Conservation (phyloP, 2,113 vertebrate genomes). For the Sinocyclocheilus grahami region DNA sequence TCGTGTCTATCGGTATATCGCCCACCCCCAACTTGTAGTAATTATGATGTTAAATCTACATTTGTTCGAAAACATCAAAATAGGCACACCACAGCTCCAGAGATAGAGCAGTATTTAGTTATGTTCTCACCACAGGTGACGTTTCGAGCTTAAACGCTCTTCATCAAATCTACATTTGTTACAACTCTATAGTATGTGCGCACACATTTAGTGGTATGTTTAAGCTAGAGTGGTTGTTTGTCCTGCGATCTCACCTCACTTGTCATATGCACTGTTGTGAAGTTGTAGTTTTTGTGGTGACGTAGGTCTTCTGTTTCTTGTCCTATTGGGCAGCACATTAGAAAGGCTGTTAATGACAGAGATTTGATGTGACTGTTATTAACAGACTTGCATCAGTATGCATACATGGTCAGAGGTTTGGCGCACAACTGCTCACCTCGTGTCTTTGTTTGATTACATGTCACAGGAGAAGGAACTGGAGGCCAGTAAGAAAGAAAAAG, state of each 20-base stretch:
- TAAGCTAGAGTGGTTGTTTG: constrained; percentile 9
- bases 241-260: neutral
- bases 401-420: neutral
- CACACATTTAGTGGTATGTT: neutral
- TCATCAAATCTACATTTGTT: constrained; percentile 19
- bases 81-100: too few species aligned
- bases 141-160: too few species aligned
- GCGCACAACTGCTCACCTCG: neutral
- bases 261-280: constrained; percentile 23
- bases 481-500: constrained; percentile 92
- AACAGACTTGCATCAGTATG: neutral
- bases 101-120: too few species aligned
- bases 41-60: neutral
- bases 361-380: neutral
- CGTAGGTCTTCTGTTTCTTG: neutral
- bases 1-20: too few species aligned
- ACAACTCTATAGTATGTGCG: neutral
- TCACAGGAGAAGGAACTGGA: constrained; percentile 87
- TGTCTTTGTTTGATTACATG: constrained; percentile 19
- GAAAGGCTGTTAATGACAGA: neutral
- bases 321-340: neutral
- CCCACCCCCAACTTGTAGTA: neutral
- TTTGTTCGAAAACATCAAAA: neutral
- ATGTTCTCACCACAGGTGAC: too few species aligned
- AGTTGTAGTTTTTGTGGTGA: constrained; percentile 13